Percentiles rank a stretch among this genome's conserved stretches.
These are phyloP conservation scores for Rhea americana DNA, from an alignment of 2,113 vertebrate genomes.

Conservation along the genomic window DNA sequence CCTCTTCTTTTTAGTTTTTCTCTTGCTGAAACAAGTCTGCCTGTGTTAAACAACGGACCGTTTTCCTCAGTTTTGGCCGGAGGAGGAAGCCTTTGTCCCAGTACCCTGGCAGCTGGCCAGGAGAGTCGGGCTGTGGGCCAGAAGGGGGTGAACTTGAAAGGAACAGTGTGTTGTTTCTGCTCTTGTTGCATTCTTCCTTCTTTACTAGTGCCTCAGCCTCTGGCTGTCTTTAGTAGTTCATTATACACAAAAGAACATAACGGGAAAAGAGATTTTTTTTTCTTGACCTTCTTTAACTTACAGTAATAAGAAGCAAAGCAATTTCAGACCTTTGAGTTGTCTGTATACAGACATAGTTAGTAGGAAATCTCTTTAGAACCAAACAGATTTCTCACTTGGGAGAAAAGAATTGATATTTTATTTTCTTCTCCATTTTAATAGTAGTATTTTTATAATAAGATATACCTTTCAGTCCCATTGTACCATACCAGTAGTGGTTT, in stretches of 20 bases:
- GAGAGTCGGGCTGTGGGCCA: constrained; percentile 32
- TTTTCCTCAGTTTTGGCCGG: constrained; percentile 41
- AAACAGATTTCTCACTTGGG: not conserved
- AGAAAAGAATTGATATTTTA: not conserved
- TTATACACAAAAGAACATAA: constrained; percentile 45
- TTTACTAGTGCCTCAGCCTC: constrained; percentile 36
- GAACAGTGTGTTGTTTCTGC: constrained; percentile 63
- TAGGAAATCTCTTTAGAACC: constrained; percentile 1
- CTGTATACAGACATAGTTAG: not conserved
- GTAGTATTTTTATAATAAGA: not conserved
- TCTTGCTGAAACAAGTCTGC: constrained; percentile 56
- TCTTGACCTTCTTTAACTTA: constrained; percentile 26
- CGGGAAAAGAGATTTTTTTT: constrained; percentile 27
- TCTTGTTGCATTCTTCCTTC: constrained; percentile 60
- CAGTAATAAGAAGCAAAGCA: constrained; percentile 30
- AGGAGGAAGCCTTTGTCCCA: constrained; percentile 57
- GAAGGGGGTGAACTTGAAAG: constrained; percentile 63
- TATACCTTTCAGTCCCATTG: not conserved
- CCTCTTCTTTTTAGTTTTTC: constrained; percentile 23
- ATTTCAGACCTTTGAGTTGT: not conserved
- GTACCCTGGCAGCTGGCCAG: constrained; percentile 57
- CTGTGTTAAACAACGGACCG: constrained; percentile 60
- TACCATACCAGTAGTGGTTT: not conserved
- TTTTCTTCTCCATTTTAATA: not conserved
- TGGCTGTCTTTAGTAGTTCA: constrained; percentile 31